Evolutionary conservation across 2,888 invertebrate genomes (phyloP), one percentile per base, ranked within the genome.

Genomic region (Miltochrista miniata): DNA sequence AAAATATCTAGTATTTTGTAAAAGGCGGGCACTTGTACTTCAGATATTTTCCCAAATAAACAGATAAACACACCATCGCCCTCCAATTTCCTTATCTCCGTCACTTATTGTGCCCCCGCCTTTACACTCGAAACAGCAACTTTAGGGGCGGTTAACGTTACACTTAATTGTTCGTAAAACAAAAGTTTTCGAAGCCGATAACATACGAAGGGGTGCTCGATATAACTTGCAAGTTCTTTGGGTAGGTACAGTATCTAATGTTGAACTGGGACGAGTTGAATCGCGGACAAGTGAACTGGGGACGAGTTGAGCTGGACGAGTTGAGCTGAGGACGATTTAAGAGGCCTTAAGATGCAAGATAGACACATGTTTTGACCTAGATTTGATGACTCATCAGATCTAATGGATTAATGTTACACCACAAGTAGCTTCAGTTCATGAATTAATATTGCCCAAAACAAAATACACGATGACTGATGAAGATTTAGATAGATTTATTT

Each of bases 131-230:
- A 71, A 79, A 80, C 76, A 74, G 64, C 68, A 79, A 79, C 74
- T 79, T 77, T 67, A 70, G 69, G 75, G 75, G 76, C 63, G 83
- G 82, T 85, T 83, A 82, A 79, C 76, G 81, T 85, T 81, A 85
- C 85, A 83, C 83, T 86, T 87, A 87, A 85, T 87, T 87, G 85
- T 85, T 81, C 81, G 84, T 82, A 81, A 86, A 85, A 84, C 86
- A 84, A 85, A 87, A 87, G 82, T 88, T 87, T 81, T 67, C 66
- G 15, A 72, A 67, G 70, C 79, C 80, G 85, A 86, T 85, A 87
- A 81, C 79, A 72, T 68, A 58, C 58, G 56, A 54, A 61, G 68
- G 65, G 67, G 58, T 60, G 64, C 56, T 54, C 57, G 56, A 65
- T 51, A 69, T 72, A 76, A 73, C 70, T 74, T 65, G 59, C 70